Evolutionary conservation across 2,888 invertebrate genomes (phyloP).

Genomic region (Rhamnusium bicolor): DNA sequence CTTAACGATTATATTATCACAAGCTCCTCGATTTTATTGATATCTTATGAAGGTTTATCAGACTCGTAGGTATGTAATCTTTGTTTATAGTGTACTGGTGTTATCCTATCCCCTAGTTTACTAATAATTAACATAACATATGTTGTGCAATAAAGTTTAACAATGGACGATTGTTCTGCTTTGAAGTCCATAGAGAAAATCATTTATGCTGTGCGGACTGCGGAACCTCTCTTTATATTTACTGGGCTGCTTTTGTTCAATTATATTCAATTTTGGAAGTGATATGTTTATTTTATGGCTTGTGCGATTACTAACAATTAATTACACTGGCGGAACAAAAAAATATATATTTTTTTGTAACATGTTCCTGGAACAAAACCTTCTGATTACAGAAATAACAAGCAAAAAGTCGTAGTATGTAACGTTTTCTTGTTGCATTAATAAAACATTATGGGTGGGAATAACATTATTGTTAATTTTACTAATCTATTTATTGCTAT

Average conservation of each 20-base stretch:
- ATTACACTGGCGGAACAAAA: neutral
- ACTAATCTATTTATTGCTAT: no score
- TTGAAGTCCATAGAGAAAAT: neutral
- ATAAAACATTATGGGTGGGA: no score
- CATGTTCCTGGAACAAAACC: no score
- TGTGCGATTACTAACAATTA: neutral
- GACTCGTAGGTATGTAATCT: constrained; percentile 9
- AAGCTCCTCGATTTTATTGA: constrained; percentile 54
- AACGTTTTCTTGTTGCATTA: no score
- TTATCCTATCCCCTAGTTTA: constrained; percentile 36
- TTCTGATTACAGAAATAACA: no score
- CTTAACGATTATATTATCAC: constrained; percentile 56
- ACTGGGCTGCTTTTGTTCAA: neutral
- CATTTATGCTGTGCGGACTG: neutral
- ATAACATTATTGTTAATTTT: no score
- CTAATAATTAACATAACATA: constrained; percentile 24
- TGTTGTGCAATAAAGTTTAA: neutral
- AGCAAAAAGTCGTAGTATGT: no score
- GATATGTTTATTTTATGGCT: no score
- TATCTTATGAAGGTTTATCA: constrained; percentile 32
- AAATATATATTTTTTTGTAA: no score
- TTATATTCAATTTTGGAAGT: no score
- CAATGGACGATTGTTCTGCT: neutral
- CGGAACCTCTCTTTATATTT: no score
- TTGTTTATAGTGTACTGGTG: constrained; percentile 26